Conservation (phyloP, 2,113 vertebrate genomes). For the Prunella fulvescens region DNA sequence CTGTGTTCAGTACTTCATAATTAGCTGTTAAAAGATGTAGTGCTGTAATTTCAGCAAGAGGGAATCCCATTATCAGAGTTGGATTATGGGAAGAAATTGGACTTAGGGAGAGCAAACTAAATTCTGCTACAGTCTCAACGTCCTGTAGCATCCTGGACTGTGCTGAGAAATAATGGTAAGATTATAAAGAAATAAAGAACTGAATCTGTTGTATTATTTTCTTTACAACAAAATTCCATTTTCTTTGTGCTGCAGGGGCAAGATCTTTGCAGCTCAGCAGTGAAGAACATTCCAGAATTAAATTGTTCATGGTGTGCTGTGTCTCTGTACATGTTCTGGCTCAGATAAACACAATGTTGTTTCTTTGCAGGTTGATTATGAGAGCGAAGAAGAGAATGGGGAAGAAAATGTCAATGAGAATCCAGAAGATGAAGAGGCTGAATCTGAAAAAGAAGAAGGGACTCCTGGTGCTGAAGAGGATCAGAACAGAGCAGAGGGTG, state of each 20-base stretch:
- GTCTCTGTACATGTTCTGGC: neutral
- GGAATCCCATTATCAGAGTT: neutral
- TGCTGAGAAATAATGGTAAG: neutral
- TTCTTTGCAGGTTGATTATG: slow-evolving; percentile 88
- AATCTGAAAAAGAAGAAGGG: neutral
- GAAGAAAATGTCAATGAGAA: slow-evolving; percentile 29
- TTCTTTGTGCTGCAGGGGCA: neutral
- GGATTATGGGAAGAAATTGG: neutral
- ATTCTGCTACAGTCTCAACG: neutral
- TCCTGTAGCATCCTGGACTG: neutral
- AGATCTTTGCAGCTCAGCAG: neutral
- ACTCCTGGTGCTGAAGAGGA: neutral
- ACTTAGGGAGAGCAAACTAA: neutral
- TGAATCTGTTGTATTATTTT: neutral
- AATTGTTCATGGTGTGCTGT: neutral
- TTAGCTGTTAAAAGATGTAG: neutral
- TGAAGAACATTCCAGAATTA: neutral
- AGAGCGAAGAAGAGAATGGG: slow-evolving; percentile 83
- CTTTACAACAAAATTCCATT: neutral
- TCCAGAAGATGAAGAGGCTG: slow-evolving; percentile 31
- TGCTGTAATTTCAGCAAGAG: neutral
- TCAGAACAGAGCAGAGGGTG: neutral
- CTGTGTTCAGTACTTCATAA: neutral
- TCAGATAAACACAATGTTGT: neutral
- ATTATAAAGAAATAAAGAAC: neutral